Conservation (phyloP, 2,797 vertebrate genomes). For the Muraenolepis orangiensis region DNA sequence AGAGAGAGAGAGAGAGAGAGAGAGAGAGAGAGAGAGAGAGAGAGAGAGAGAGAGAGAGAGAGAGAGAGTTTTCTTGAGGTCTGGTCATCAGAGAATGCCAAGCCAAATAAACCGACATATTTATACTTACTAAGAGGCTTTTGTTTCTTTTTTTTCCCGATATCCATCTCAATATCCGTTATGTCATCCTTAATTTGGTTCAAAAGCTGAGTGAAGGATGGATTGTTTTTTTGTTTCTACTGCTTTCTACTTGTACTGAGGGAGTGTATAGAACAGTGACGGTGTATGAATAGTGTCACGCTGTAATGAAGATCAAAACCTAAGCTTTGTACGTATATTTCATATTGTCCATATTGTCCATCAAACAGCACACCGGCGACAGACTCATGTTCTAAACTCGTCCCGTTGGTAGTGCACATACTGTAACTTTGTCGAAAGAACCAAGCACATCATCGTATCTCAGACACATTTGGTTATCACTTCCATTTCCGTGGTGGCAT, state of each 20-base stretch:
- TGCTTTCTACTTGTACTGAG: background rate
- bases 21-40: too few relatives aligned
- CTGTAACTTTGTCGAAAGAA: background rate
- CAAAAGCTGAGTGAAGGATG: slow-evolving; percentile 27
- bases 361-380: too few relatives aligned
- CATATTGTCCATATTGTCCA: too few relatives aligned
- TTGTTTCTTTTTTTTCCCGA: background rate
- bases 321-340: background rate
- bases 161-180: slow-evolving; percentile 11
- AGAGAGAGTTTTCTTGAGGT: background rate
- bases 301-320: background rate
- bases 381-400: background rate
- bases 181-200: slow-evolving; percentile 9
- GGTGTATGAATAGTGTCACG: background rate
- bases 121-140: background rate
- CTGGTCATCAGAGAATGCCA: background rate
- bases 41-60: background rate
- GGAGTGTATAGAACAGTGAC: background rate
- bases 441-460: background rate
- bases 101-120: background rate
- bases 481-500: background rate
- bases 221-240: slow-evolving; percentile 16
- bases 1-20: too few relatives aligned
- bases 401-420: background rate
- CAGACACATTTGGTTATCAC: background rate